Base-by-base conservation (phyloP, 2,888 invertebrate genomes). In the Himalopsyche kuldschensis region DNA sequence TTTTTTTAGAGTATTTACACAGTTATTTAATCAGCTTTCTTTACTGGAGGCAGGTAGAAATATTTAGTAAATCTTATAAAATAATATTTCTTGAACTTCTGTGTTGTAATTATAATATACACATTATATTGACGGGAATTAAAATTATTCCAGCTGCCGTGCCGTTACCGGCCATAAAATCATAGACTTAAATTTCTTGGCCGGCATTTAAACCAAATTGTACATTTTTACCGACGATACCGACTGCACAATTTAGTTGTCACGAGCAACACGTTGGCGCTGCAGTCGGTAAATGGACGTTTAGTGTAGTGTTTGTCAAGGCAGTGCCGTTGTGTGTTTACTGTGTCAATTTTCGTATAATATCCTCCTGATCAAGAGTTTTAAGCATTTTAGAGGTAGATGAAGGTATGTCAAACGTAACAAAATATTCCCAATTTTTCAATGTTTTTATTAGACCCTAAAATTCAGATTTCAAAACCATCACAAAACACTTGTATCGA, bases 201-300 rank as follows among this genome's bases (percentile, higher is more conserved):
- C 24, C 46, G 79, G 79, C 79, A 10, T 32, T 35, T 27, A 47
- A 32, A 47, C 15, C 10, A 48, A 41, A 47, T 35, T 48, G 31
- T 30, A 15, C 1, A 48, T 46, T 30, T 47, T 27, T n/a, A 27
- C n/a, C 79, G 20, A 47, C 79, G n/a, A 15, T 27, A 46, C 47
- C 20, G n/a, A 48, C 55, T 55, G 55, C 55, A 24, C n/a, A 55
- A 55, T 55, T 35, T 80, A 82, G 84, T 82, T 80, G n/a, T 30
- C 48, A 20, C 82, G 86, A 89, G 91, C 89, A 89, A 88, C 90
- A 88, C 90, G 90, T 90, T 46, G 63, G 83, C 92, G 92, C 92
- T 92, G 91, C 90, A 93, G 93, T 93, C 92, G 92, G 93, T 93
- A 93, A 93, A 93, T 93, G 93, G 93, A 92, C 92, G 93, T 92